Evolutionary conservation across 2,797 vertebrate species (phyloP).

Genomic region (Eospalax fontanierii): DNA sequence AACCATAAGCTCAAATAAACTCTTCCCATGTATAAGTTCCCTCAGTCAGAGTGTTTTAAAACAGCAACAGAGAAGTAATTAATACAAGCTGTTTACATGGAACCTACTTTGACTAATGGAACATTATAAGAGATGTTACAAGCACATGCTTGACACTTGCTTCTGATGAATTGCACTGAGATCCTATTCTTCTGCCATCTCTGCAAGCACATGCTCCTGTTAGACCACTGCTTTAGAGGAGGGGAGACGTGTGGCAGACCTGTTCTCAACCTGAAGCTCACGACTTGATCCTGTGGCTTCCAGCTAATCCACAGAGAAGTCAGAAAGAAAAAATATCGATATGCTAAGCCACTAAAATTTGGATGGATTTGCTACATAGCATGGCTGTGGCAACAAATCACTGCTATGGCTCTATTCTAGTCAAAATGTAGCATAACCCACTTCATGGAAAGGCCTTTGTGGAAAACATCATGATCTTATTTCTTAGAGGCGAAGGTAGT

Average conservation of each 20-base stretch:
- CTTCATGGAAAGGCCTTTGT: neutral
- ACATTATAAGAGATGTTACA: neutral
- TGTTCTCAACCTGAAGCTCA: neutral
- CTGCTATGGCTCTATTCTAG: neutral
- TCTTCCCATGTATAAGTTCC: no score
- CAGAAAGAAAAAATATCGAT: neutral
- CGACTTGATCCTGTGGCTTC: neutral
- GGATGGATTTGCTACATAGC: slow-evolving; percentile 5
- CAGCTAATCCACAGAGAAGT: neutral
- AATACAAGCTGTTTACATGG: no score
- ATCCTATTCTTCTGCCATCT: neutral
- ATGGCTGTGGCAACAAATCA: neutral
- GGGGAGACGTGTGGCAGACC: neutral
- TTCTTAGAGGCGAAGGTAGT: neutral
- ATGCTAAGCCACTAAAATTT: slow-evolving; percentile 25
- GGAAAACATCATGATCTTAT: neutral
- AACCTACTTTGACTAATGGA: neutral
- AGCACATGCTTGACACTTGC: neutral
- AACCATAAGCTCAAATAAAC: no score
- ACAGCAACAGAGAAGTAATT: no score
- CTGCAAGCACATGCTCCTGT: neutral
- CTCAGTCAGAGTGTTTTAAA: no score
- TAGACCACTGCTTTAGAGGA: neutral
- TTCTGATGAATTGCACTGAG: neutral
- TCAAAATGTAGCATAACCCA: neutral